Conservation (phyloP, 2,888 invertebrate species). For the Hanleya hanleyi region DNA sequence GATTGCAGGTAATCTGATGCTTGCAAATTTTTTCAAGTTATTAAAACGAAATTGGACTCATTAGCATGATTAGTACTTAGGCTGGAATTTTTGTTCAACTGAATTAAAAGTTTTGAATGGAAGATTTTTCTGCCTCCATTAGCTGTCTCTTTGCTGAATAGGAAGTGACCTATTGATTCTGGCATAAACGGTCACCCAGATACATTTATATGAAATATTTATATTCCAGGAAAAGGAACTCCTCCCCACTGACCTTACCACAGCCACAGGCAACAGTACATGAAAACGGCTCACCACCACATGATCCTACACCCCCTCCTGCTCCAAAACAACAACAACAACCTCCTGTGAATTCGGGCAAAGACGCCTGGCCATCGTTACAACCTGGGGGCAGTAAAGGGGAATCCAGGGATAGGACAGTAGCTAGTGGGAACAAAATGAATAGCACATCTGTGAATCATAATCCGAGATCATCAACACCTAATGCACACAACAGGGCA, state of each 20-base stretch:
- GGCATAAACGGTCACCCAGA: no score
- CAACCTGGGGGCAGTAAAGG: conserved; percentile 42
- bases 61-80: no score
- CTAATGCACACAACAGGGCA: conserved; percentile 34
- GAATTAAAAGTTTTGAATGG: no score
- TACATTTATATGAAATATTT: conserved; percentile 1
- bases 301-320: conserved; percentile 7
- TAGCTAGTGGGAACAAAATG: conserved; percentile 16
- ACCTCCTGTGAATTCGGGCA: conserved; percentile 34
- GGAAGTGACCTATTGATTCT: no score
- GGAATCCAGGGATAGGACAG: conserved; percentile 14
- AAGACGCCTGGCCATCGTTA: conserved; percentile 63
- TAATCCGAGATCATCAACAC: conserved; percentile 10
- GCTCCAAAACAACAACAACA: conserved; percentile 4
- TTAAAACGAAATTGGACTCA: no score
- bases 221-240: conserved; percentile 51
- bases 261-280: conserved; percentile 28
- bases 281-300: conserved; percentile 12
- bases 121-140: no score
- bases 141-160: no score
- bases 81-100: no score
- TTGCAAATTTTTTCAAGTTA: no score
- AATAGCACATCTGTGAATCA: conserved; percentile 4
- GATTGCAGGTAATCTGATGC: no score
- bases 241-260: conserved; percentile 25